A percentile compares a stretch with the other conserved stretches of the same genome.
phyloP scores from a whole-genome alignment of 2,797 vertebrate species.

The Lepilemur ruficaudatus region DNA sequence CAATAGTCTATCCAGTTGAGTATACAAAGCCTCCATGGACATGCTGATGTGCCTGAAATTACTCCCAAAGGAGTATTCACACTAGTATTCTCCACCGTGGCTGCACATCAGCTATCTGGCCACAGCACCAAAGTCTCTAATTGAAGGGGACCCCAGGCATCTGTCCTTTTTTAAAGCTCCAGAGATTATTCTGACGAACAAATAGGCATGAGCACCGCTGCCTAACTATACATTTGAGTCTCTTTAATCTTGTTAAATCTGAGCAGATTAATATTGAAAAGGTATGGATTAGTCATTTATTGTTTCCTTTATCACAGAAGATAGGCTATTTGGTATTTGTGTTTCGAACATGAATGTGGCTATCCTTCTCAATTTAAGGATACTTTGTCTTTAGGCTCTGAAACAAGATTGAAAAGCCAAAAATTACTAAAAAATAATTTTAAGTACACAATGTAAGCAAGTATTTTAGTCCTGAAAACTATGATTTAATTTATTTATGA shows the following conservation, averaged over 20 bases:
- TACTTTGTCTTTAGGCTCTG: neutral
- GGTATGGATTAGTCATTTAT: neutral
- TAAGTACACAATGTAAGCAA: neutral
- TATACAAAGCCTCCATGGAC: neutral
- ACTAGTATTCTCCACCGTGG: neutral
- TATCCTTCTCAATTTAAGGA: neutral
- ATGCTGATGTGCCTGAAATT: neutral
- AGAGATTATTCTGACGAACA: neutral
- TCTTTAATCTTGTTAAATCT: neutral
- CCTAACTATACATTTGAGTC: neutral
- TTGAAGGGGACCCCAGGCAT: too few relatives aligned
- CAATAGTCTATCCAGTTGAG: neutral
- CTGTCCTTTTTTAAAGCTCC: neutral
- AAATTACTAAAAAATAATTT: neutral
- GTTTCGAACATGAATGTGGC: neutral
- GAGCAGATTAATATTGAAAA: neutral
- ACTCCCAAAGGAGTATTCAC: neutral
- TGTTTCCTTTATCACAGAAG: neutral
- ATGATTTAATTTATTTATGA: neutral
- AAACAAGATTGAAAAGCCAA: constrained; percentile 8
- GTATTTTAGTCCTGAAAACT: neutral
- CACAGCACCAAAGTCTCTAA: neutral
- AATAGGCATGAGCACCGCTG: neutral
- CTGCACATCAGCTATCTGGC: neutral
- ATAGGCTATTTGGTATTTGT: neutral